Evolutionary conservation across 1,140 invertebrate species (phyloP).

Genomic region (Monomorium pharaonis): DNA sequence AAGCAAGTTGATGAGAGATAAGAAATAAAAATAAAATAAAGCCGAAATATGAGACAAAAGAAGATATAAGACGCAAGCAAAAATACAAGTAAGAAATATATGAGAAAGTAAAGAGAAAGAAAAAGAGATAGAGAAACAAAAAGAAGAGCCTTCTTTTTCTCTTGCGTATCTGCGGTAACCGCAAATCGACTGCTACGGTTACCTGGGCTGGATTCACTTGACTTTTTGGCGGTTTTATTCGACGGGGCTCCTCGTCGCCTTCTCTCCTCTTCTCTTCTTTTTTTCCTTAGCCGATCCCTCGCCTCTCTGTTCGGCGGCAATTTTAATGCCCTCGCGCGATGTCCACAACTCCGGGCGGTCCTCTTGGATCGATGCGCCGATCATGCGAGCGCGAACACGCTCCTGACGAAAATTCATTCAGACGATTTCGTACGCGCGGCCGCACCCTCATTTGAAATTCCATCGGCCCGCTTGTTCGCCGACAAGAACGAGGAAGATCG

Average conservation of each 20-base stretch:
- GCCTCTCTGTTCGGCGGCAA: not conserved
- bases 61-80: no score
- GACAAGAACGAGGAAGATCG: not conserved
- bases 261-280: not conserved
- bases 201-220: constrained; percentile 48
- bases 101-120: not conserved
- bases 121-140: constrained; percentile 19
- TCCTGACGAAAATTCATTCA: constrained; percentile 40
- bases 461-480: not conserved
- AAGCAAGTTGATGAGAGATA: no score
- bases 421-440: constrained; percentile 40
- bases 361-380: not conserved
- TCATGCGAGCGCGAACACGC: not conserved
- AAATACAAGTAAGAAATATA: no score
- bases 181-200: constrained; percentile 67
- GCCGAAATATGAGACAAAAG: no score
- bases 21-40: no score
- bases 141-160: constrained; percentile 60
- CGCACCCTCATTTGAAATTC: constrained; percentile 55
- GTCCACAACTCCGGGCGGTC: not conserved
- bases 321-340: constrained; percentile 22
- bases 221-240: constrained; percentile 69
- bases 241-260: not conserved
- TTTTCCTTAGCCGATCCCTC: not conserved
- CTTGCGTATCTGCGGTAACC: constrained; percentile 66